phyloP scores from a whole-genome alignment of 2,888 invertebrate genomes.

The Stenolophus ochropezus region DNA sequence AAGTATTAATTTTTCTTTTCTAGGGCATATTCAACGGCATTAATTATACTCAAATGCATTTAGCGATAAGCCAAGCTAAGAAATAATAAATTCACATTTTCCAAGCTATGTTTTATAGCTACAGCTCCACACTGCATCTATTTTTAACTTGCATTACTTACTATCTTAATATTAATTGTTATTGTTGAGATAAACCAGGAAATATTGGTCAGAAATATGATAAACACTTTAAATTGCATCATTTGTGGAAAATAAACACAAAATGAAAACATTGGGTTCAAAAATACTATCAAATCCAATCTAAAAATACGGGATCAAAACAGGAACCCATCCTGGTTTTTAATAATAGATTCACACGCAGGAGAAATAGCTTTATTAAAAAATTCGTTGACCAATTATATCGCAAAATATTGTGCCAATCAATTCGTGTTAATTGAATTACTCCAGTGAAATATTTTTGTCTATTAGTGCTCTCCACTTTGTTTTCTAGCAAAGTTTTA shows the following conservation, averaged over 20 bases:
- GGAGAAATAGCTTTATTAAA: background rate
- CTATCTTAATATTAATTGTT: background rate
- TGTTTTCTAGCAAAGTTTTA: too few relatives aligned
- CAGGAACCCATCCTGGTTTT: background rate
- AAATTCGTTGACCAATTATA: too few relatives aligned
- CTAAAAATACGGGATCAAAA: background rate
- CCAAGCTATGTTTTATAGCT: background rate
- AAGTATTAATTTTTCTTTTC: too few relatives aligned
- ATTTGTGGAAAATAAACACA: background rate
- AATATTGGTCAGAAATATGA: background rate
- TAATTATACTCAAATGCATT: too few relatives aligned
- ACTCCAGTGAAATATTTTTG: too few relatives aligned
- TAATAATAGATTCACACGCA: background rate
- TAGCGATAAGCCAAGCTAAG: background rate
- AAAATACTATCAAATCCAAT: background rate
- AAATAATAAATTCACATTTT: background rate
- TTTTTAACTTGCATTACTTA: background rate
- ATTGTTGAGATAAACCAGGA: background rate
- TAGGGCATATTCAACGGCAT: too few relatives aligned
- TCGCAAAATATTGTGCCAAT: too few relatives aligned
- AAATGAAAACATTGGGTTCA: background rate
- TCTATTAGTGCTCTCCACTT: too few relatives aligned
- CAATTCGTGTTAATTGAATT: too few relatives aligned
- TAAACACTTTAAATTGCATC: background rate
- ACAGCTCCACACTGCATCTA: background rate